Base-by-base conservation (phyloP, 92 coral and sea anemone genomes). In the Porites cylindrica region DNA sequence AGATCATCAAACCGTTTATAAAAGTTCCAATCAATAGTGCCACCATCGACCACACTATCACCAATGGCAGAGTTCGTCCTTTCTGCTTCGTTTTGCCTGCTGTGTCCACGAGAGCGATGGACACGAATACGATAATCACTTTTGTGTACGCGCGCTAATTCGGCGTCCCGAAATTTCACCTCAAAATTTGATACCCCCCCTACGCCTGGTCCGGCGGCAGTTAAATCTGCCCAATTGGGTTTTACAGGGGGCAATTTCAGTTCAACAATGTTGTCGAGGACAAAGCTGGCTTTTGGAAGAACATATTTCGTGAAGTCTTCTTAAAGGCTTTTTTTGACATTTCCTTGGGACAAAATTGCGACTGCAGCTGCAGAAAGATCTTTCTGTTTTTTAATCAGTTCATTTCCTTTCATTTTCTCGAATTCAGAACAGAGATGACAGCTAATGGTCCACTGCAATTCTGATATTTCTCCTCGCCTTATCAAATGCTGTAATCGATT, bases 191-290 rank as follows among this genome's bases (percentile, higher is more conserved):
- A 77, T 17, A 79, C 80, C 10, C n/a, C n/a, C n/a, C 91, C 92
- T 21, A 93, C 96, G 11, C 88, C 96, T 16, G 92, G 96, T 9
- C 96, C 90, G 11, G 87, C 90, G 66, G 90, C 92, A 1, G 94
- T 81, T 66, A 91, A 70, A 19, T 93, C 92, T 1, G 72, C 91
- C 83, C 82, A 76, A 10, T 68, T 66, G 6, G 96, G 89, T 70
- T 79, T 84, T 3, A 81, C 91, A 52, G 20, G 51, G 21, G 91
- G 91, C 26, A 87, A 52, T 1, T 69, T 65, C 1, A 87, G 82
- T n/a, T 84, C 54, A 7, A 19, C 62, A 16, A 73, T 32, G 17
- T 74, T 12, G 1, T 84, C 65, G 63, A 83, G 88, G 86, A 59
- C 53, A 7, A 6, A 23, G 79, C 21, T 71, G 47, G 86, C 24